A percentile compares a stretch with the other conserved stretches of the same genome.
Evolutionary conservation across 2,888 invertebrate genomes (phyloP).

Genomic region (Limenitis camilla): DNA sequence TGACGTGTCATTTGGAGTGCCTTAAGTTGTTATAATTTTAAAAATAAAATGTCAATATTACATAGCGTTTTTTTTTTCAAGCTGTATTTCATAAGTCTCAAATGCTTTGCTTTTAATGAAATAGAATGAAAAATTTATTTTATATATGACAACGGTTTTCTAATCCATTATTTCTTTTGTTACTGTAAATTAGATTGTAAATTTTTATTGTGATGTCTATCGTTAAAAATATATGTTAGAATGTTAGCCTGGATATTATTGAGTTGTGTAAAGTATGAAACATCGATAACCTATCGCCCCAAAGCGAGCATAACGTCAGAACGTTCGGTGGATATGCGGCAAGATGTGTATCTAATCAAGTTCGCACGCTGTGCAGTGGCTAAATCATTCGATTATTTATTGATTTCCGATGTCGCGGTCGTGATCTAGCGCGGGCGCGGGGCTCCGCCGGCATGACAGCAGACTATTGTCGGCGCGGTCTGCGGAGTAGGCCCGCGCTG

Average conservation of each 20-base stretch:
- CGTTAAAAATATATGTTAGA: slow-evolving; percentile 60
- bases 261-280: slow-evolving; percentile 54
- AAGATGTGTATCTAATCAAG: slow-evolving; percentile 70
- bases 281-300: slow-evolving; percentile 65
- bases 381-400: slow-evolving; percentile 75
- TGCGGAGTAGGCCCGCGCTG: slow-evolving; percentile 42
- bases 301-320: slow-evolving; percentile 31
- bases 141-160: slow-evolving; percentile 38
- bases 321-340: slow-evolving; percentile 52
- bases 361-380: slow-evolving; percentile 74
- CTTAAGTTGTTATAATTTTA: no score
- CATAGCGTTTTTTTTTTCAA: no score
- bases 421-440: slow-evolving; percentile 67
- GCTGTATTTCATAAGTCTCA: no score
- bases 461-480: slow-evolving; percentile 62
- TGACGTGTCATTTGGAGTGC: no score
- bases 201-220: slow-evolving; percentile 57
- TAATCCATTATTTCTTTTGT: slow-evolving; percentile 50
- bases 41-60: no score
- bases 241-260: slow-evolving; percentile 59
- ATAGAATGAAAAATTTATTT: no score
- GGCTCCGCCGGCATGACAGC: slow-evolving; percentile 63
- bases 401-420: slow-evolving; percentile 74
- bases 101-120: no score
- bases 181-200: slow-evolving; percentile 54